A percentile compares a stretch with the other conserved stretches of the same genome.
These are phyloP conservation scores for Chymomyza caudatula DNA, from an alignment of 2,888 invertebrate genomes.

Conservation along the genomic window DNA sequence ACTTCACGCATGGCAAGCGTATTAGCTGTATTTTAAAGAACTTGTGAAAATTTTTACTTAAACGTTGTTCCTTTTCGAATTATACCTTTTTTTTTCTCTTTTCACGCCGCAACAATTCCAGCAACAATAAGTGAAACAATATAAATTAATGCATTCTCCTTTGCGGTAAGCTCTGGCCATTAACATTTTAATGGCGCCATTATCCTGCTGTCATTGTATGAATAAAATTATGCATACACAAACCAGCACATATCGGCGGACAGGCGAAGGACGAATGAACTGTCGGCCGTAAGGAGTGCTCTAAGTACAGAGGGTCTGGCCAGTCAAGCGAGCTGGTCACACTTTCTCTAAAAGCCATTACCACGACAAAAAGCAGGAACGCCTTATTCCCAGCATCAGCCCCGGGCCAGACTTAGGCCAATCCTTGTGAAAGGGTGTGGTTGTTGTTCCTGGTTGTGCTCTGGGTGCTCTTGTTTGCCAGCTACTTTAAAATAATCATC, in stretches of 20 bases:
- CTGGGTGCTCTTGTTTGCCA: not conserved
- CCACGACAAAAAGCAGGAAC: not conserved
- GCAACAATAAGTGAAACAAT: not conserved
- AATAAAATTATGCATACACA: not conserved
- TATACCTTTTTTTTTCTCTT: not conserved
- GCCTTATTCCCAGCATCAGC: not conserved
- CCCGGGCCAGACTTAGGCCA: not conserved
- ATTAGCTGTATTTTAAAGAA: not conserved
- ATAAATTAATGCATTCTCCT: not conserved
- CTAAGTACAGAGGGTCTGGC: not conserved
- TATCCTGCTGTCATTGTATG: not conserved
- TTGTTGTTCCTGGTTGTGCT: not conserved
- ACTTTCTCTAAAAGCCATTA: slow-evolving; percentile 1
- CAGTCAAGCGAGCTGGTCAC: not conserved
- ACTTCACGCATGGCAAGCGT: not conserved
- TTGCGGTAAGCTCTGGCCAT: not conserved
- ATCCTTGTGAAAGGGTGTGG: not conserved
- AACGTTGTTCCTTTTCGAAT: no score
- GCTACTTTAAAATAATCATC: slow-evolving; percentile 1
- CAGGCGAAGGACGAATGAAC: not conserved
- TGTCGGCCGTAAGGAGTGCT: not conserved
- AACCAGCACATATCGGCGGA: not conserved
- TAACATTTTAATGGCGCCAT: not conserved
- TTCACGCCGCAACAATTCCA: not conserved
- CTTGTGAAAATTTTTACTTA: not conserved